A percentile compares a stretch with the other conserved stretches of the same genome.
Evolutionary conservation across 64 coral and sea anemone genomes (phyloP).

Genomic region (Montipora cactus): DNA sequence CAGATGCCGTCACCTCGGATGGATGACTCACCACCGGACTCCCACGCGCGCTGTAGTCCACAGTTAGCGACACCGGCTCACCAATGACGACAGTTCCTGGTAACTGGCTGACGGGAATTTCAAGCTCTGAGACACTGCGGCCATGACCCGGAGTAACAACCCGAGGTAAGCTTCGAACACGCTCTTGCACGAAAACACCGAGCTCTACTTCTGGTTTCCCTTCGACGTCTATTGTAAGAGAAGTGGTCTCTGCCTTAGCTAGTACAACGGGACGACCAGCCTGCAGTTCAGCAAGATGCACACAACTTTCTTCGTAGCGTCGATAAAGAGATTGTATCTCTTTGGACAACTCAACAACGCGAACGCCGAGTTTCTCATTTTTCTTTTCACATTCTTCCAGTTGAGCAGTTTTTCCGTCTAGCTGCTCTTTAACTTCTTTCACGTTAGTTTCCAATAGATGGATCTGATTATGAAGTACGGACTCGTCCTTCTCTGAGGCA

Average conservation of each 20-base stretch:
- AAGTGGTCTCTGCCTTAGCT: constrained; percentile 29
- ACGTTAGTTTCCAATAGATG: constrained; percentile 30
- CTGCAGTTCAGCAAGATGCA: neutral
- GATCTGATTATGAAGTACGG: constrained; percentile 24
- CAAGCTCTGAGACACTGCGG: constrained; percentile 17
- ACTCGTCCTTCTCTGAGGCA: constrained; percentile 43
- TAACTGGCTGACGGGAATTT: constrained; percentile 34
- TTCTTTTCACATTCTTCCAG: constrained; percentile 47
- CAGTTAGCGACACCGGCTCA: constrained; percentile 16
- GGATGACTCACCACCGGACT: constrained; percentile 30
- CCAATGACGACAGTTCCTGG: constrained; percentile 46
- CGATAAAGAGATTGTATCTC: constrained; percentile 32
- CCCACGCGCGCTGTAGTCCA: constrained; percentile 14
- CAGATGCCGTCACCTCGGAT: neutral
- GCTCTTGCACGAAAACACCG: constrained; percentile 44
- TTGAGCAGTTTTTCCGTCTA: constrained; percentile 9
- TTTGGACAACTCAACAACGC: constrained; percentile 31
- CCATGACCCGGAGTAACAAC: constrained; percentile 35
- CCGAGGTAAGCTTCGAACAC: constrained; percentile 9
- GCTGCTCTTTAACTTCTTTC: constrained; percentile 12
- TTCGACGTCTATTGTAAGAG: constrained; percentile 39
- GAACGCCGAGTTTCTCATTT: constrained; percentile 19
- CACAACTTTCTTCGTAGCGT: constrained; percentile 20
- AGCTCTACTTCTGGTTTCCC: constrained; percentile 40
- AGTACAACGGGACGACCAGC: neutral